These are phyloP conservation scores for Seriola dumerili DNA, from an alignment of 2,113 vertebrate genomes.

Conservation along the genomic window DNA sequence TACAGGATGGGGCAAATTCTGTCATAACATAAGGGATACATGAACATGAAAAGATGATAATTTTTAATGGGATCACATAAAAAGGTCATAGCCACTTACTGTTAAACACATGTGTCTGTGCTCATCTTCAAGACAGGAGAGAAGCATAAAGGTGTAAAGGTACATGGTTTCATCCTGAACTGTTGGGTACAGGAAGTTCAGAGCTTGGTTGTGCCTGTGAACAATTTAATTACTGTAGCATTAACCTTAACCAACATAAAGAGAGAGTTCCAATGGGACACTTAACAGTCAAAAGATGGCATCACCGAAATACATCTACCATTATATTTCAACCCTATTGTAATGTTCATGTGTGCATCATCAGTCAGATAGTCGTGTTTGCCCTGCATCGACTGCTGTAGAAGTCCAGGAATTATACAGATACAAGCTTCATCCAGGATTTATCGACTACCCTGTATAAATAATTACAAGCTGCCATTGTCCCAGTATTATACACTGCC, in stretches of 20 bases:
- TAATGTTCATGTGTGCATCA: background rate
- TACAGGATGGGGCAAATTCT: background rate
- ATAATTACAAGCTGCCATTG: background rate
- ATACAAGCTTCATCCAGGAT: background rate
- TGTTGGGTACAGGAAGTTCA: background rate
- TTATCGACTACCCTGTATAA: no score
- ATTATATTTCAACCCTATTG: background rate
- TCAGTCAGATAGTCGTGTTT: background rate
- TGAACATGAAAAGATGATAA: background rate
- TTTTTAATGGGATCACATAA: conserved; percentile 27
- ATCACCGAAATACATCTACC: background rate
- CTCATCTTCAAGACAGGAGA: background rate
- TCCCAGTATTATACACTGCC: background rate
- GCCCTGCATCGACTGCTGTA: background rate
- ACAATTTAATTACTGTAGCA: conserved; percentile 9
- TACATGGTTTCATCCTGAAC: no score
- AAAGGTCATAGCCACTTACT: conserved; percentile 14
- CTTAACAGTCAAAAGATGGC: background rate
- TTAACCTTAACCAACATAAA: background rate
- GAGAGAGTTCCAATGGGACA: background rate
- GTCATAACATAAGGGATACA: background rate
- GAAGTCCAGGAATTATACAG: background rate
- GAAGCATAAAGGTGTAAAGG: background rate
- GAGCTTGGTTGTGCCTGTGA: no score
- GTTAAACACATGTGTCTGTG: conserved; percentile 9